Percentiles rank a stretch among this genome's conserved stretches.
These are phyloP conservation scores for Sebastiscus albofasciatus DNA, from an alignment of 2,797 vertebrate genomes.

Conservation along the genomic window DNA sequence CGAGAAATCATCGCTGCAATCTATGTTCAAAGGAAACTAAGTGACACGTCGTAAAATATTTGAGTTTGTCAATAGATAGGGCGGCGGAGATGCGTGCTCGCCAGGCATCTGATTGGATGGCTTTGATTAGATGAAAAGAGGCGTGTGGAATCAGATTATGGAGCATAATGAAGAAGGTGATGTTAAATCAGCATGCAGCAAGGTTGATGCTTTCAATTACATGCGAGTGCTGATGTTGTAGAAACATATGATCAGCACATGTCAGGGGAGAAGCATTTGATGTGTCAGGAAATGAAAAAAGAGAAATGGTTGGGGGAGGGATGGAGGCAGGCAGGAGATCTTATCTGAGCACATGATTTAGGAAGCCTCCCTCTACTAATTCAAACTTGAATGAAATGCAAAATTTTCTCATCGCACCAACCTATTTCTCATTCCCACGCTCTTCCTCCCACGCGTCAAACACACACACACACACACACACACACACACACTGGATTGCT, in stretches of 20 bases:
- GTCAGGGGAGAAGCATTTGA: slow-evolving; percentile 31
- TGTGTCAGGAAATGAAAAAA: slow-evolving; percentile 32
- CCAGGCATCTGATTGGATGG: slow-evolving; percentile 26
- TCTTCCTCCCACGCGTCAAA: slow-evolving; percentile 1
- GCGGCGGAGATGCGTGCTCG: not conserved
- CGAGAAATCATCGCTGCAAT: slow-evolving; percentile 8
- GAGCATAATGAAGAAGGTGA: slow-evolving; percentile 45
- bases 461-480: not conserved
- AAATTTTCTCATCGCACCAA: slow-evolving; percentile 25
- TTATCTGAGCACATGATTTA: slow-evolving; percentile 31
- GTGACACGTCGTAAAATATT: slow-evolving; percentile 13
- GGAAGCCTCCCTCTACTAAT: slow-evolving; percentile 7
- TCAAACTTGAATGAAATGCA: slow-evolving; percentile 41
- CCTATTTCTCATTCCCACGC: slow-evolving; percentile 28
- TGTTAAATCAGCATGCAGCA: slow-evolving; percentile 35
- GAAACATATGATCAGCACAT: slow-evolving; percentile 46
- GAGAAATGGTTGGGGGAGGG: not conserved
- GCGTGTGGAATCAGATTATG: slow-evolving; percentile 45
- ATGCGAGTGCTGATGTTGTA: slow-evolving; percentile 41
- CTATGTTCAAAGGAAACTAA: slow-evolving; percentile 9
- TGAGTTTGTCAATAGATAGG: slow-evolving; percentile 7
- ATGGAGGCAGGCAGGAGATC: not conserved
- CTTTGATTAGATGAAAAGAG: slow-evolving; percentile 39
- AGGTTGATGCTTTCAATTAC: slow-evolving; percentile 45
- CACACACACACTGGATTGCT: slow-evolving; percentile 15